Evolutionary conservation across 2,113 vertebrate genomes (phyloP).

Genomic region (Eidolon helvum): DNA sequence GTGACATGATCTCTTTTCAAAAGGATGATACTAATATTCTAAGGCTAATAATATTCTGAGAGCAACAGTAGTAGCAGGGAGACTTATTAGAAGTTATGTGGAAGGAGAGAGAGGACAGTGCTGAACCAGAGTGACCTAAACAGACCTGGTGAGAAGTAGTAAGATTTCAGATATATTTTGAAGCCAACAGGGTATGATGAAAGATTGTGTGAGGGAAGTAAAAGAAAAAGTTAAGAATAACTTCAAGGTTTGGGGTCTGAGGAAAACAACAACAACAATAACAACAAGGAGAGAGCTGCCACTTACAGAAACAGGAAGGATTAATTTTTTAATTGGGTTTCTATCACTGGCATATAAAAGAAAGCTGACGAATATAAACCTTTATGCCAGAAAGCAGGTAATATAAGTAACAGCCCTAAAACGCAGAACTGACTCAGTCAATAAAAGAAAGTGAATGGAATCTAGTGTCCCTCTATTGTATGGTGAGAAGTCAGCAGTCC

Average conservation of each 20-base stretch:
- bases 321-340: not conserved
- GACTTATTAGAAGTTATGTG: not conserved
- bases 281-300: not conserved
- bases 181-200: not conserved
- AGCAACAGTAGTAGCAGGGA: not conserved
- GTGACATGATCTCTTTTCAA: not conserved
- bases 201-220: not conserved
- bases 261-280: not conserved
- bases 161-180: not conserved
- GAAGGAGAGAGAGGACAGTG: not conserved
- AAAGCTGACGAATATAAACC: not conserved
- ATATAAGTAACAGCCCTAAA: not conserved
- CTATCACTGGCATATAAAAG: not conserved
- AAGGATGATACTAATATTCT: not conserved
- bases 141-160: not conserved
- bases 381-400: not conserved
- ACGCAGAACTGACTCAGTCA: not conserved
- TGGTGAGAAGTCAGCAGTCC: not conserved
- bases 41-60: not conserved
- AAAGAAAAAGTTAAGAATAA: not conserved
- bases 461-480: not conserved
- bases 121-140: not conserved
- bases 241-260: not conserved
- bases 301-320: not conserved
- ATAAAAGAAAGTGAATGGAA: not conserved